Conservation (phyloP, 2,888 invertebrate genomes). For the Caenorhabditis panamensis region DNA sequence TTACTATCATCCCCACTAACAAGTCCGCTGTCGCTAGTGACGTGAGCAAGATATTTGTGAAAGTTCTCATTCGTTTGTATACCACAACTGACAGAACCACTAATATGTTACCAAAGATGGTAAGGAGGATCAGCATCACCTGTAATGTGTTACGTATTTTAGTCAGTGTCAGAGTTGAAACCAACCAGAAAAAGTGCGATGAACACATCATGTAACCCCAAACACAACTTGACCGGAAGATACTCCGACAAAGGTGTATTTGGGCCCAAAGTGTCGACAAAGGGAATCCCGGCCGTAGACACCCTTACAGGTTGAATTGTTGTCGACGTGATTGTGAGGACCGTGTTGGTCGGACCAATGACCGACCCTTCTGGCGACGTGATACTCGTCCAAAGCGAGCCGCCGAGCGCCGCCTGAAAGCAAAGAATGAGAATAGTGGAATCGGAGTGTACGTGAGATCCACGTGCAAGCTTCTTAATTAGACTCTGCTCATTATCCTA, state of each 20-base stretch:
- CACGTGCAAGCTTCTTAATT: slow-evolving; percentile 37
- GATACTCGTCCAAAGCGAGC: slow-evolving; percentile 61
- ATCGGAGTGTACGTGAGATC: slow-evolving; percentile 7
- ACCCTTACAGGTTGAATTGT: slow-evolving; percentile 15
- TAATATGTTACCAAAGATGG: slow-evolving; percentile 81
- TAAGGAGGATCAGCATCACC: slow-evolving; percentile 79
- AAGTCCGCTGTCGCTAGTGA: slow-evolving; percentile 82
- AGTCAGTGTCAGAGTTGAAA: too few species aligned
- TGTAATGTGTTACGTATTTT: too few species aligned
- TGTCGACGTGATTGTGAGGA: slow-evolving; percentile 37
- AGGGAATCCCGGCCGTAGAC: slow-evolving; percentile 6
- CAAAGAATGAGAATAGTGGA: slow-evolving; percentile 1
- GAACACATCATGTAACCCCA: slow-evolving; percentile 78
- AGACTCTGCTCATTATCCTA: slow-evolving; percentile 32
- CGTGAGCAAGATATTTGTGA: slow-evolving; percentile 82
- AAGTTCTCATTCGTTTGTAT: slow-evolving; percentile 82
- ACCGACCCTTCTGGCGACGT: slow-evolving; percentile 54
- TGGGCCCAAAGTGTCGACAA: slow-evolving; percentile 40
- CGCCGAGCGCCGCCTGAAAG: slow-evolving; percentile 66
- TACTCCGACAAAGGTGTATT: slow-evolving; percentile 45
- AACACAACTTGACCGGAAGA: slow-evolving; percentile 68
- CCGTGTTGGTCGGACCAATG: slow-evolving; percentile 32
- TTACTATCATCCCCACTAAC: slow-evolving; percentile 81
- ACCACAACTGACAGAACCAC: slow-evolving; percentile 81
- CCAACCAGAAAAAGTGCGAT: slow-evolving; percentile 72